phyloP scores from a whole-genome alignment of 2,113 vertebrate genomes.

The Nibea albiflora region DNA sequence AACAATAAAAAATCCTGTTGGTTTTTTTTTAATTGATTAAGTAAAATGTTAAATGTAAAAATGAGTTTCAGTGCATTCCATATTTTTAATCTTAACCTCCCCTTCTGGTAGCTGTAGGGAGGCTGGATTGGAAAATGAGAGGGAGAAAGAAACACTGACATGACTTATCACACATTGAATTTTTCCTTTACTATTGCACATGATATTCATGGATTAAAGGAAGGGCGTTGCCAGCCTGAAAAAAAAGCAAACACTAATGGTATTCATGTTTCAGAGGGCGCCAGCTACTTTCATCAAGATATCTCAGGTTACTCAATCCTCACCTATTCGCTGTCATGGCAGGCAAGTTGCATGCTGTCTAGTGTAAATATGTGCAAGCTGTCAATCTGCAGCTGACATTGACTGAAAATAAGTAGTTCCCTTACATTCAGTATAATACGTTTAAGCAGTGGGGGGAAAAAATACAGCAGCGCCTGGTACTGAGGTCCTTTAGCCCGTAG shows the following conservation, averaged over 20 bases:
- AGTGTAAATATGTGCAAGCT: conserved; percentile 50
- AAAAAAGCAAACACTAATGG: conserved; percentile 33
- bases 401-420: conserved; percentile 32
- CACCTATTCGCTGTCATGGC: conserved; percentile 33
- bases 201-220: conserved; percentile 35
- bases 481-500: conserved; percentile 16
- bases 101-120: conserved; percentile 7
- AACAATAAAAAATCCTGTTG: conserved; percentile 38
- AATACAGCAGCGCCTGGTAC: conserved; percentile 6
- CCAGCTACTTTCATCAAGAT: conserved; percentile 48
- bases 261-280: conserved; percentile 44
- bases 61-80: conserved; percentile 7
- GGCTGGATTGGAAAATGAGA: conserved; percentile 12
- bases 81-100: conserved; percentile 35
- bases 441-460: conserved; percentile 7
- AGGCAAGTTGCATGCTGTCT: conserved; percentile 6
- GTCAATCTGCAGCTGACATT: conserved; percentile 32
- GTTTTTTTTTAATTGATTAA: conserved; percentile 24
- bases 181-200: conserved; percentile 22
- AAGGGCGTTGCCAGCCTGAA: neutral
- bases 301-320: conserved; percentile 41
- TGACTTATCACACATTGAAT: conserved; percentile 47
- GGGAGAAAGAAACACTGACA: conserved; percentile 6
- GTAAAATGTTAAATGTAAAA: conserved; percentile 13
- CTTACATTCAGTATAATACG: conserved; percentile 26